Conservation (phyloP, 1,140 invertebrate species). For the Plodia interpunctella region DNA sequence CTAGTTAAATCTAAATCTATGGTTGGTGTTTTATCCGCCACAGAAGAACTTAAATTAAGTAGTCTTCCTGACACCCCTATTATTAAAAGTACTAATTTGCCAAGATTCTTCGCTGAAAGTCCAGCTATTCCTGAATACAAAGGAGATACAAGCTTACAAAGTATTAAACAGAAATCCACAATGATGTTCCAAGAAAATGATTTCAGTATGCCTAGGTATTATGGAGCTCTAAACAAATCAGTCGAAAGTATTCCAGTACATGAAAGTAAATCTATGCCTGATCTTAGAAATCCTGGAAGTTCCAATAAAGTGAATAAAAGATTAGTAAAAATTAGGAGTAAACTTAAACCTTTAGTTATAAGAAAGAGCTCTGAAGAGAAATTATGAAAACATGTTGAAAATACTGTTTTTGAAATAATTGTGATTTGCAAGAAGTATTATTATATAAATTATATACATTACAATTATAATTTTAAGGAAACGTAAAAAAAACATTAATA, state of each 20-base stretch:
- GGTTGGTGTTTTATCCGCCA: constrained; percentile 46
- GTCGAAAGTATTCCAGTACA: constrained; percentile 45
- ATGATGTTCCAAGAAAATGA: constrained; percentile 63
- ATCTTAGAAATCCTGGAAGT: constrained; percentile 53
- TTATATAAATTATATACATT: too few relatives aligned
- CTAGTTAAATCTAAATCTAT: constrained; percentile 64
- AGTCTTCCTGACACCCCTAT: constrained; percentile 71
- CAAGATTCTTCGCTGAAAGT: constrained; percentile 70
- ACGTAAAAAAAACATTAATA: too few relatives aligned
- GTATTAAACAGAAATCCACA: constrained; percentile 61
- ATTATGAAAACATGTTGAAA: constrained; percentile 28
- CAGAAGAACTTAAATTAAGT: constrained; percentile 59
- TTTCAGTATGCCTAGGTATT: constrained; percentile 74
- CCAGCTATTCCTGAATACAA: constrained; percentile 66
- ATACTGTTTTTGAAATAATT: not conserved
- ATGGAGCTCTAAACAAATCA: constrained; percentile 40
- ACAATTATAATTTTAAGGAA: too few relatives aligned
- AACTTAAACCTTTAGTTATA: constrained; percentile 71
- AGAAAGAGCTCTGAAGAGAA: constrained; percentile 68
- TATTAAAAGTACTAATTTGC: constrained; percentile 69
- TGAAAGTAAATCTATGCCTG: constrained; percentile 74
- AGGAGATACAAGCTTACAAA: constrained; percentile 64
- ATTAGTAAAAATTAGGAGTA: constrained; percentile 63
- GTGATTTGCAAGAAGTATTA: too few relatives aligned
- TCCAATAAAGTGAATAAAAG: constrained; percentile 64